phyloP scores from a whole-genome alignment of 2,113 vertebrate species.

The Oreochromis aureus region DNA sequence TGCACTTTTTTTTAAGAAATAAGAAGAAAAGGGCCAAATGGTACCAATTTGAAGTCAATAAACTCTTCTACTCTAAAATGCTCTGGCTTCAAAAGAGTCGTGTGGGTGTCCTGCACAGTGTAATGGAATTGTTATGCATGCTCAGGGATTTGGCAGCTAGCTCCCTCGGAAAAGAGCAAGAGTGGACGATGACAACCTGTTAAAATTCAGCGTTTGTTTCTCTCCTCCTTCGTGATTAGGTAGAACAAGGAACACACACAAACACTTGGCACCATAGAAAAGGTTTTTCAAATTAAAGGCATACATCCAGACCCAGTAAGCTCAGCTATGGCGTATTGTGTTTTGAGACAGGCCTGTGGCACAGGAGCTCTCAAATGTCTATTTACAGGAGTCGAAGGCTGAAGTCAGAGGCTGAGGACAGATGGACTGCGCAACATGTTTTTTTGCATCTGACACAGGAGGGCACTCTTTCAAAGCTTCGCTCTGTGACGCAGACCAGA shows the following conservation, averaged over 20 bases:
- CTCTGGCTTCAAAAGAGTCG: constrained; percentile 63
- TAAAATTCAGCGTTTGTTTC: constrained; percentile 35
- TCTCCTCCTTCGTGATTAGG: not conserved
- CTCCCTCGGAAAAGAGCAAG: constrained; percentile 45
- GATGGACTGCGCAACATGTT: constrained; percentile 36
- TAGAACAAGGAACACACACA: not conserved
- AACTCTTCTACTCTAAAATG: constrained; percentile 57
- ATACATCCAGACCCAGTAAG: not conserved
- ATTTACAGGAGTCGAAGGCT: not conserved
- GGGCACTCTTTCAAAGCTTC: constrained; percentile 70
- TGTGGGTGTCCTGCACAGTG: constrained; percentile 61
- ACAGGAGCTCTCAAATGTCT: not conserved
- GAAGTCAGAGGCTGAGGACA: not conserved
- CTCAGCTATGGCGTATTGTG: not conserved
- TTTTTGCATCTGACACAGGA: constrained; percentile 67
- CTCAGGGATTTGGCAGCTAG: constrained; percentile 51
- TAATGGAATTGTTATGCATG: constrained; percentile 65
- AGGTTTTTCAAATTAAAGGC: not conserved
- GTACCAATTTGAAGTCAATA: constrained; percentile 77
- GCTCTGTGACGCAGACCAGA: not conserved
- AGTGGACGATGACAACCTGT: constrained; percentile 59
- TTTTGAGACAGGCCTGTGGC: not conserved
- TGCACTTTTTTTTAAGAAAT: not conserved
- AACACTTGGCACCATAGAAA: not conserved
- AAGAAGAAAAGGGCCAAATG: constrained; percentile 54